Conservation (phyloP, 2,888 invertebrate species). For the Pristionchus exspectatus region DNA sequence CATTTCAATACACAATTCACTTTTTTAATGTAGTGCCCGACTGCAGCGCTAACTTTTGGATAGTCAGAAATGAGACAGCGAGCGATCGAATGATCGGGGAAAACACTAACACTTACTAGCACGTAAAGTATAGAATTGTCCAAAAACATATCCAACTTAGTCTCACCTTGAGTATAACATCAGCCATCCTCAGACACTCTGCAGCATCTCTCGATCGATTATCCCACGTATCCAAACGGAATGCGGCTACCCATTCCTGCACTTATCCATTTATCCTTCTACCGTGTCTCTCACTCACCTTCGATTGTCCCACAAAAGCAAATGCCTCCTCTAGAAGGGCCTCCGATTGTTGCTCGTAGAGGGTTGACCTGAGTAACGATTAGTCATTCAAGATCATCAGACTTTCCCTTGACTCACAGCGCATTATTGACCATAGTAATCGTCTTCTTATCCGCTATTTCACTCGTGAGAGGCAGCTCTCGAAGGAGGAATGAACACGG, state of each 20-base stretch:
- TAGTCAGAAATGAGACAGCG: too few relatives aligned
- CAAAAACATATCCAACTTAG: too few relatives aligned
- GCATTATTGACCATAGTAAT: conserved; percentile 23
- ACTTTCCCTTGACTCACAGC: not conserved
- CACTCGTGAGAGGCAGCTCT: conserved; percentile 56
- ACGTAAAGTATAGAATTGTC: too few relatives aligned
- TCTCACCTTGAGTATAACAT: conserved; percentile 58
- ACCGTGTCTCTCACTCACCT: conserved; percentile 38
- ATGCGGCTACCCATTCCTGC: conserved; percentile 56
- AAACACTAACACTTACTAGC: too few relatives aligned
- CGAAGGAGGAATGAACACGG: conserved; percentile 87
- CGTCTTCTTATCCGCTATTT: conserved; percentile 61
- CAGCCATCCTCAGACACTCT: conserved; percentile 57
- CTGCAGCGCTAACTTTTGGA: not conserved
- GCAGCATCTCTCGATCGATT: conserved; percentile 56
- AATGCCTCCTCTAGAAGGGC: conserved; percentile 57
- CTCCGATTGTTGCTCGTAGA: conserved; percentile 55
- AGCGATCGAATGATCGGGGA: too few relatives aligned
- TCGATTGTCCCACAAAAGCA: conserved; percentile 24
- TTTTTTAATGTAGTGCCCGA: not conserved
- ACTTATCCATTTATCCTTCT: conserved; percentile 2
- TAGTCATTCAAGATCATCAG: too few relatives aligned
- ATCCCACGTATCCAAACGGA: conserved; percentile 52
- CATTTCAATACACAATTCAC: not conserved
- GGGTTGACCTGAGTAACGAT: conserved; percentile 28